Base-by-base conservation (phyloP, 2,797 vertebrate species). In the Nyctibius grandis region DNA sequence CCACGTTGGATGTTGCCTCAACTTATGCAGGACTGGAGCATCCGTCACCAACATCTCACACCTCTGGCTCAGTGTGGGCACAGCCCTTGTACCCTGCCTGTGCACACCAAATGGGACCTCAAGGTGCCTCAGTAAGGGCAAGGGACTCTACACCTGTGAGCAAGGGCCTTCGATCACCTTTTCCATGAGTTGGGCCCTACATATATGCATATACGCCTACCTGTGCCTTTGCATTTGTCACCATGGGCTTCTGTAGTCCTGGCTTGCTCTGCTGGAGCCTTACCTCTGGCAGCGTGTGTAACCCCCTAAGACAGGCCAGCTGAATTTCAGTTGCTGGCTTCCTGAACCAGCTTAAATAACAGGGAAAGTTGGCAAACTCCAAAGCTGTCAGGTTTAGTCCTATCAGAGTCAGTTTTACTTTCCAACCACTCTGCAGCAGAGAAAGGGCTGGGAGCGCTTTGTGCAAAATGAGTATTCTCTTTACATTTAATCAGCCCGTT, bases 11-110 rank as follows among this genome's bases (percentile, higher is more conserved):
- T 4, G 21, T 9, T 6, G n/a, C 34, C 6, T 1, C 23, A 40
- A 22, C 23, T 13, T 3, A 28, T 3, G 5, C 34, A 14, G 38
- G 54, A 14, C 17, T 6, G 12, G 17, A 47, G 47, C 61, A 47
- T 14, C 40, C 34, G 12, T 25, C 69, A 5, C 48, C 0, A 4
- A 15, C 0, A 3, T 5, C 28, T 9, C 60, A 45, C 12, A 1
- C n/a, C 47, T 11, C 64, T 2, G 12, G 64, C 54, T 53, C 11
- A 9, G 29, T 6, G 5, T 5, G 31, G 60, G 12, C 34, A 34
- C 45, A 44, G 42, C 40, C n/a, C 19, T 34, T 0, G 5, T 5
- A 9, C 14, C n/a, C 56, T 36, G 17, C 33, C 42, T 11, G 23
- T 7, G 9, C 19, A 6, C 14, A 6, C 31, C 51, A 9, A 13